phyloP scores from a whole-genome alignment of 2,888 invertebrate genomes.

The Phortica magna region DNA sequence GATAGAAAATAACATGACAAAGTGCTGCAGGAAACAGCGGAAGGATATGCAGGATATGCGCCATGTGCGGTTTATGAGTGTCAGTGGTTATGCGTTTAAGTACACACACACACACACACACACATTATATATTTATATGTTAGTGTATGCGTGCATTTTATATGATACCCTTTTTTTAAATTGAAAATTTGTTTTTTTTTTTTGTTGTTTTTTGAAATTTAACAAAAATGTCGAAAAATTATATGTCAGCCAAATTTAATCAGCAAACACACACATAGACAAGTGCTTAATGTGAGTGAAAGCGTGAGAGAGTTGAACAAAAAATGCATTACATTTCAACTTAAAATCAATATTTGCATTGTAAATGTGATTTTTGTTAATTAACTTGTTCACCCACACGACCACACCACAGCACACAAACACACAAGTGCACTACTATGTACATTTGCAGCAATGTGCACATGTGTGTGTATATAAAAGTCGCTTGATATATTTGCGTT shows the following conservation, averaged over 20 bases:
- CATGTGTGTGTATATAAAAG: background rate
- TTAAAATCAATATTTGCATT: slow-evolving; percentile 50
- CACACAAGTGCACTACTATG: background rate
- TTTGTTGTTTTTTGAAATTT: slow-evolving; percentile 42
- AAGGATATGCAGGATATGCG: slow-evolving; percentile 38
- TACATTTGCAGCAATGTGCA: slow-evolving; percentile 1
- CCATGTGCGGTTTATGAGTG: slow-evolving; percentile 56
- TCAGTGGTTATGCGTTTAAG: slow-evolving; percentile 30
- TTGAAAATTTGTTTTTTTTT: slow-evolving; percentile 9
- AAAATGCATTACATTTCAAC: slow-evolving; percentile 1
- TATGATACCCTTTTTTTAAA: slow-evolving; percentile 41
- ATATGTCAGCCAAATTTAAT: slow-evolving; percentile 42
- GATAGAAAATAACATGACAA: background rate
- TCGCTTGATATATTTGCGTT: background rate
- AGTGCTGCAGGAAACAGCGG: slow-evolving; percentile 18
- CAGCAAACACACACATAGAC: slow-evolving; percentile 23
- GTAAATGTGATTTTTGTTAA: slow-evolving; percentile 50
- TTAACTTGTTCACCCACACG: slow-evolving; percentile 41
- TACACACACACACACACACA: background rate
- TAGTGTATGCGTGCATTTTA: slow-evolving; percentile 16
- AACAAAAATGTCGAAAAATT: slow-evolving; percentile 42
- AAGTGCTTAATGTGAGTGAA: background rate
- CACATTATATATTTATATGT: background rate
- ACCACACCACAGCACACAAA: slow-evolving; percentile 14
- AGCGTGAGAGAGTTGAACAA: background rate